phyloP scores from a whole-genome alignment of 2,797 vertebrate species.

The Sebastes steindachneri region DNA sequence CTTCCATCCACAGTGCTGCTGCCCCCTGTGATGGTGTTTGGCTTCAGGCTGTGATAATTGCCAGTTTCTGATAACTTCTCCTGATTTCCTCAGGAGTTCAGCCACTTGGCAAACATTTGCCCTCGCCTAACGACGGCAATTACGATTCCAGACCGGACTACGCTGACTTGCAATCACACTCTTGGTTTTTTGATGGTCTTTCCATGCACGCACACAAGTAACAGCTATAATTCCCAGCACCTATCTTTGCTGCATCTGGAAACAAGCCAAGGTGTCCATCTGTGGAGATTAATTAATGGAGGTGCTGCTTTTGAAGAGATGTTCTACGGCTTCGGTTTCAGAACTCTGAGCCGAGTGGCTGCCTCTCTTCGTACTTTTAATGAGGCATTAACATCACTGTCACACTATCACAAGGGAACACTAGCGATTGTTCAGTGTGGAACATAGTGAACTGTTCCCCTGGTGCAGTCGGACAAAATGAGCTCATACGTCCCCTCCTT shows the following conservation, averaged over 20 bases:
- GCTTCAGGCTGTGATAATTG: constrained; percentile 40
- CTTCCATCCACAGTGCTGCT: not conserved
- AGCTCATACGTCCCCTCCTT: constrained; percentile 45
- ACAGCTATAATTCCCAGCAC: constrained; percentile 19
- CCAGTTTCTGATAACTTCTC: constrained; percentile 32
- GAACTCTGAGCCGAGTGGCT: constrained; percentile 43
- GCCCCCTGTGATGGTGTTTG: not conserved
- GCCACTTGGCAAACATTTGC: constrained; percentile 47
- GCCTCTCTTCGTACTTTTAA: constrained; percentile 64
- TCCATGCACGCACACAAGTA: constrained; percentile 2
- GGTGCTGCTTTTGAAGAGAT: constrained; percentile 48
- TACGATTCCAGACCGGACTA: constrained; percentile 27
- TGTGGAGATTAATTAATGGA: constrained; percentile 64
- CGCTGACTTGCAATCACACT: constrained; percentile 8
- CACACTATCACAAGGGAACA: constrained; percentile 53
- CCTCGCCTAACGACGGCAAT: constrained; percentile 23
- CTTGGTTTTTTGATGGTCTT: constrained; percentile 18
- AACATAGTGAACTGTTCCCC: constrained; percentile 53
- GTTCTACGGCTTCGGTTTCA: constrained; percentile 43
- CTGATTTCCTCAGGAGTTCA: constrained; percentile 36
- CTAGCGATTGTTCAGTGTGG: constrained; percentile 46
- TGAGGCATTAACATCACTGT: constrained; percentile 73
- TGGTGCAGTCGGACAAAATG: constrained; percentile 50
- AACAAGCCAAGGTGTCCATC: constrained; percentile 59
- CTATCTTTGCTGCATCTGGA: constrained; percentile 33